Conservation (phyloP, 2,888 invertebrate genomes). For the Nemurella pictetii region DNA sequence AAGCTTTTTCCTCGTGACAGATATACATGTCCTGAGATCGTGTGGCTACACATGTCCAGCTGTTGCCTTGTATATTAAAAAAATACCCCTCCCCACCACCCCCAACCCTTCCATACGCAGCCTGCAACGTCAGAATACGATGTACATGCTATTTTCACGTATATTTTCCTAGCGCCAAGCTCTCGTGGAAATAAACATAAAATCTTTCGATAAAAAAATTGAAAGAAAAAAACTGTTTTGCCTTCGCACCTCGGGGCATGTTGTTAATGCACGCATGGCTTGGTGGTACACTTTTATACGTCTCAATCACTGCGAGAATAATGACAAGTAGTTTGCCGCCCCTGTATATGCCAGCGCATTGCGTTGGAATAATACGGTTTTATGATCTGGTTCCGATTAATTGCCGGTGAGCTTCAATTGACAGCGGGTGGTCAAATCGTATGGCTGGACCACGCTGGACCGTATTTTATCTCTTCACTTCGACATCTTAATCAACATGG, state of each 20-base stretch:
- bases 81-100: neutral
- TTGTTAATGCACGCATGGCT: neutral
- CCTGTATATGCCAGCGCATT: neutral
- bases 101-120: neutral
- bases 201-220: neutral
- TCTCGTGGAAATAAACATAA: neutral
- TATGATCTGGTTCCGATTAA: neutral
- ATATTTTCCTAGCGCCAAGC: neutral
- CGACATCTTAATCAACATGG: conserved; percentile 8
- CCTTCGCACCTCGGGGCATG: neutral
- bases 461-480: neutral
- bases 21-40: neutral
- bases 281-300: neutral
- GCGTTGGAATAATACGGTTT: neutral
- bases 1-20: neutral
- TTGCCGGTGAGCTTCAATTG: neutral
- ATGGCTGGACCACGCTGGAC: too few species aligned
- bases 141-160: neutral
- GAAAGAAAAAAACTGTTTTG: neutral
- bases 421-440: neutral
- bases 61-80: neutral
- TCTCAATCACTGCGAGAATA: neutral
- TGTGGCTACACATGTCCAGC: neutral
- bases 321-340: neutral
- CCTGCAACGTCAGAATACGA: neutral